Evolutionary conservation across 2,888 invertebrate genomes (phyloP).

Genomic region (Prosopocoilus inquinatus): DNA sequence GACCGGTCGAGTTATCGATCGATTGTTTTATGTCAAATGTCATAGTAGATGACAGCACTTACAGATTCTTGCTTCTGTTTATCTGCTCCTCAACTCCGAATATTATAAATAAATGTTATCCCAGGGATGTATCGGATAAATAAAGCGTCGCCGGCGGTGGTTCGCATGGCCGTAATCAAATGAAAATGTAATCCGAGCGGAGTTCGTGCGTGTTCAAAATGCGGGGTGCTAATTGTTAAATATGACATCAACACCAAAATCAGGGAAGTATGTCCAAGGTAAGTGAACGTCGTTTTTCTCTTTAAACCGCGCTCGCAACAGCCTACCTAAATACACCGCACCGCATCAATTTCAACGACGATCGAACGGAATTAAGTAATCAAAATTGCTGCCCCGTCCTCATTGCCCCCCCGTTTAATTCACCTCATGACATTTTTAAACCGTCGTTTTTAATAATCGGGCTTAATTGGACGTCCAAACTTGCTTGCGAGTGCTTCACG

Average conservation of each 20-base stretch:
- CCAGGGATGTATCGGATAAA: background rate
- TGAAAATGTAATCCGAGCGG: slow-evolving; percentile 9
- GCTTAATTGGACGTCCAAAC: no score
- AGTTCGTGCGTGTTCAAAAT: slow-evolving; percentile 5
- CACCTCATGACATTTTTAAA: background rate
- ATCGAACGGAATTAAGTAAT: background rate
- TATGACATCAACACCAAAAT: slow-evolving; percentile 52
- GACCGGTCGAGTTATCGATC: slow-evolving; percentile 24
- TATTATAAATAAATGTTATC: background rate
- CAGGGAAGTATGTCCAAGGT: slow-evolving; percentile 52
- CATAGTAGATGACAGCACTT: slow-evolving; percentile 35
- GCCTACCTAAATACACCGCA: no score
- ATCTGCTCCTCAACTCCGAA: slow-evolving; percentile 10
- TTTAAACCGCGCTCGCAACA: no score
- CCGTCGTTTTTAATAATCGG: no score
- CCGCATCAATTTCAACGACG: no score
- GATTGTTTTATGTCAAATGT: slow-evolving; percentile 33
- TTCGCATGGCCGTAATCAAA: slow-evolving; percentile 9
- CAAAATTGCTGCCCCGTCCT: background rate
- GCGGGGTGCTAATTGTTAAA: slow-evolving; percentile 34
- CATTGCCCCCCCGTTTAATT: slow-evolving; percentile 1
- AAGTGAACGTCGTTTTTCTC: slow-evolving; percentile 28
- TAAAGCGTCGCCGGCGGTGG: background rate
- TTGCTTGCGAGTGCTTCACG: no score
- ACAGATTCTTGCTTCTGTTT: slow-evolving; percentile 27